Conservation (phyloP, 1,140 invertebrate genomes). For the Samia ricini region DNA sequence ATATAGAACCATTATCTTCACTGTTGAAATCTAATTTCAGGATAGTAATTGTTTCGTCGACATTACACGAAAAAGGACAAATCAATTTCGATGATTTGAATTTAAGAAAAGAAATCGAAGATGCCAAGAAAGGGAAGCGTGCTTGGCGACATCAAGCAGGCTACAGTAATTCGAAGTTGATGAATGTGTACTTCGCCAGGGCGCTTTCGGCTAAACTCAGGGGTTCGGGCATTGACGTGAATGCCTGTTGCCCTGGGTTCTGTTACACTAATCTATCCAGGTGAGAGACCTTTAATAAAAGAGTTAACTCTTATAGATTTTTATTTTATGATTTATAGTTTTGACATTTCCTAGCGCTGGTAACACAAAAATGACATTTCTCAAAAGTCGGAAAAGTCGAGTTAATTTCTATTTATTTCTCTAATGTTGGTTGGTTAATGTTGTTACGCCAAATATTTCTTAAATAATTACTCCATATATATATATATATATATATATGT, state of each 20-base stretch:
- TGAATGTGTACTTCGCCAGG: slow-evolving; percentile 84
- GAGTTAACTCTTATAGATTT: neutral
- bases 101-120: slow-evolving; percentile 61
- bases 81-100: slow-evolving; percentile 87
- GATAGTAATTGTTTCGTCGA: slow-evolving; percentile 78
- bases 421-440: too few relatives aligned
- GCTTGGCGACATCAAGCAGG: slow-evolving; percentile 79
- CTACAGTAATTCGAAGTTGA: slow-evolving; percentile 90
- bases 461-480: too few relatives aligned
- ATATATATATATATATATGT: too few relatives aligned
- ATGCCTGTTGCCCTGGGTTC: slow-evolving; percentile 90
- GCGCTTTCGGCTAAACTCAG: slow-evolving; percentile 80
- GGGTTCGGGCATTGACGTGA: slow-evolving; percentile 82
- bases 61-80: slow-evolving; percentile 69
- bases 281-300: slow-evolving; percentile 32
- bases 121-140: slow-evolving; percentile 52
- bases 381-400: too few relatives aligned
- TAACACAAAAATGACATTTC: too few relatives aligned
- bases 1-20: neutral
- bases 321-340: too few relatives aligned
- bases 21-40: slow-evolving; percentile 45
- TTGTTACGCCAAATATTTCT: too few relatives aligned
- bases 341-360: too few relatives aligned
- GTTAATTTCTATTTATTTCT: too few relatives aligned
- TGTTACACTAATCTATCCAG: slow-evolving; percentile 84